Evolutionary conservation across 2,888 invertebrate species (phyloP), one percentile per base, ranked within the genome.

Genomic region (Melinaea menophilus): DNA sequence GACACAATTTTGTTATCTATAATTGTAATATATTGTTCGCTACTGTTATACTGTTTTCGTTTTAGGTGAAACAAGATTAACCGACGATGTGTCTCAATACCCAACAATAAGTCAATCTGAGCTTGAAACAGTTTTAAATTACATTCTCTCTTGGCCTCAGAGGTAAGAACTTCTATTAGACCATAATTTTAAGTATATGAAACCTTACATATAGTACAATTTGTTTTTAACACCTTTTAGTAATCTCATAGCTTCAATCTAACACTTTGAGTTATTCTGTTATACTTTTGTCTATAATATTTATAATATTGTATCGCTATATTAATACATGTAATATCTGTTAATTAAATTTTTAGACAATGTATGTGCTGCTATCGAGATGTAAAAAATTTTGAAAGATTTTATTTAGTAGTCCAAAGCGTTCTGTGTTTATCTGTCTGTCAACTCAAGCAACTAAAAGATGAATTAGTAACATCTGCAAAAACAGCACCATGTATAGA

Each of bases 321-420:
- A n/a, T 11, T 31, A 31, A 5, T 5, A 3, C 31, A 7, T 51
- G 5, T 31, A 9, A n/a, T n/a, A 31, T 22, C 51, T 31, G 4
- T 2, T 31, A 51, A 31, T 51, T 3, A 31, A 22, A 31, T n/a
- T 91, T 93, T 66, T 85, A 97, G 97, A 82, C 98, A 98, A 91
- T 98, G 98, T 82, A 97, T 97, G 95, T 98, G 98, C 87, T 96
- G 97, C 86, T 98, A 96, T 86, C 93, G 97, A 74, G 98, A 98
- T 89, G 93, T 94, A 64, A 97, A 97, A 86, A 98, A 98, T 86
- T 95, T 97, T 87, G 98, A 98, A 81, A 93, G 97, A 73, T 96
- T 98, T 84, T 97, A 97, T 84, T 92, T 95, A 78, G 92, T 98
- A 74, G 95, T 97, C 48, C 97, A 98, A 84, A 95, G 97, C 70